phyloP scores from a whole-genome alignment of 2,888 invertebrate species.

The Drosophila nigricruria region DNA sequence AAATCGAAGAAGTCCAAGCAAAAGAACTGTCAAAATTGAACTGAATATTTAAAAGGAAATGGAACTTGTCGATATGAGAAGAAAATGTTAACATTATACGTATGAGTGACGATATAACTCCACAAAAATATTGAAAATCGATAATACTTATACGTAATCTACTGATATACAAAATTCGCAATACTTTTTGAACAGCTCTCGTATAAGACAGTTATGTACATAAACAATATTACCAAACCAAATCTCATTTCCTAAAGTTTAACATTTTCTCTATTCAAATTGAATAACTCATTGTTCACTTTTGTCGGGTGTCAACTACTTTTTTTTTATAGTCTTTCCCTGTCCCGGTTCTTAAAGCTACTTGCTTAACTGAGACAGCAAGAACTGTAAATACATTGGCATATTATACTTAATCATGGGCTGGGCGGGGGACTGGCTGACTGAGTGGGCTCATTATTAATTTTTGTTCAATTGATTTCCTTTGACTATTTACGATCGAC shows the following conservation, averaged over 20 bases:
- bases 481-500: constrained; percentile 63
- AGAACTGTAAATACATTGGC: constrained; percentile 33
- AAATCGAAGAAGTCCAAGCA: too few relatives aligned
- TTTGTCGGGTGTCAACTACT: constrained; percentile 32
- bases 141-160: not conserved
- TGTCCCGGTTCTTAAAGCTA: not conserved
- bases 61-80: too few relatives aligned
- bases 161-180: not conserved
- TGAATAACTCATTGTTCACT: not conserved
- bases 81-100: too few relatives aligned
- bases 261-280: not conserved
- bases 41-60: too few relatives aligned
- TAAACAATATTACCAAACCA: not conserved
- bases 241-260: too few relatives aligned
- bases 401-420: constrained; percentile 27
- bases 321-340: not conserved
- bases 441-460: constrained; percentile 60
- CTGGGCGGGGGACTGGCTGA: not conserved
- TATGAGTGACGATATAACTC: not conserved
- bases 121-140: not conserved
- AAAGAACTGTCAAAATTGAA: too few relatives aligned
- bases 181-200: not conserved
- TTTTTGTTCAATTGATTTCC: constrained; percentile 76
- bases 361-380: constrained; percentile 5
- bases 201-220: not conserved